These are phyloP conservation scores for Syngnathus rostellatus DNA, from an alignment of 2,797 vertebrate genomes.

Conservation along the genomic window DNA sequence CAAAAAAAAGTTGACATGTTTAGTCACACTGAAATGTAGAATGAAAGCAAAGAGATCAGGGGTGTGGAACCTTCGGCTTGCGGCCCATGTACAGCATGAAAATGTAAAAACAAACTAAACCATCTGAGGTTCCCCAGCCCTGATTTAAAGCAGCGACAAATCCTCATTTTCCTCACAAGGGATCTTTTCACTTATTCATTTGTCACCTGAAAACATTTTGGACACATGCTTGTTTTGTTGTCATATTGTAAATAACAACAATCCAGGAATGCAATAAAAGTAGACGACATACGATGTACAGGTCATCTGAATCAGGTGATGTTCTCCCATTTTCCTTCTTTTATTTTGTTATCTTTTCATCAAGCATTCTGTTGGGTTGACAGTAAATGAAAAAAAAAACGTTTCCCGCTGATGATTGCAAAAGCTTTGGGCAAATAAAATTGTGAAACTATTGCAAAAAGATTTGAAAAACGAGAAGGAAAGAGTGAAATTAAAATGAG, in stretches of 20 bases:
- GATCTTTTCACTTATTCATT: neutral
- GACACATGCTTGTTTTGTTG: conserved; percentile 11
- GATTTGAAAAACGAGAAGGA: conserved; percentile 53
- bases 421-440: conserved; percentile 63
- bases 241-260: conserved; percentile 62
- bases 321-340: conserved; percentile 60
- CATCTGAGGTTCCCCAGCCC: neutral
- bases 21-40: neutral
- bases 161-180: neutral
- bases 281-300: conserved; percentile 52
- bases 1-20: too few relatives aligned
- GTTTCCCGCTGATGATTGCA: conserved; percentile 62
- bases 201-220: neutral
- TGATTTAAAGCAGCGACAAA: neutral
- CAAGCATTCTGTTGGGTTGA: conserved; percentile 59
- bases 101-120: neutral
- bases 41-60: neutral
- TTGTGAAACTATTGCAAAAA: conserved; percentile 58
- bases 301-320: conserved; percentile 66
- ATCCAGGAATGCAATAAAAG: conserved; percentile 66
- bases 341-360: conserved; percentile 64
- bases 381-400: conserved; percentile 21
- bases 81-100: neutral
- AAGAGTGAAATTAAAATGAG: conserved; percentile 50
- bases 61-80: neutral